Evolutionary conservation across 2,113 vertebrate species (phyloP).

Genomic region (Poeciliopsis retropinna): DNA sequence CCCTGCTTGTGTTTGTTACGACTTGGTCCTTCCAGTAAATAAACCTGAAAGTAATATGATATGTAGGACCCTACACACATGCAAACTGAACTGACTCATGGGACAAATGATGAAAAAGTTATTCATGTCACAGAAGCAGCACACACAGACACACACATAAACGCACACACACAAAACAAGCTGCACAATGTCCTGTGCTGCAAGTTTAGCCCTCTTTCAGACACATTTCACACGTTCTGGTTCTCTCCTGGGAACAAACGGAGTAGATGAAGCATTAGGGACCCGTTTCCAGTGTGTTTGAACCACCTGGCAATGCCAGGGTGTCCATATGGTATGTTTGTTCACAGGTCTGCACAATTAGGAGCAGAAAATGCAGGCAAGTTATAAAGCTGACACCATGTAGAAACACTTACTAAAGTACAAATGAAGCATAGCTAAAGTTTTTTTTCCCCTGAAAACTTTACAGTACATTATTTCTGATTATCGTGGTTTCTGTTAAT

Average conservation of each 20-base stretch:
- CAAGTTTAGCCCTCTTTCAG: too few relatives aligned
- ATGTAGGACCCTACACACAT: background rate
- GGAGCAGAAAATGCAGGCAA: background rate
- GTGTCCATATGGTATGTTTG: conserved; percentile 34
- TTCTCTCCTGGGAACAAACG: too few relatives aligned
- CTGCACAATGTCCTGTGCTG: too few relatives aligned
- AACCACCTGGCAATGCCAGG: conserved; percentile 26
- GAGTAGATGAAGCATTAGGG: too few relatives aligned
- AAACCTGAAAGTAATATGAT: conserved; percentile 32
- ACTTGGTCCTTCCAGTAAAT: conserved; percentile 31
- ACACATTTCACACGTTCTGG: too few relatives aligned
- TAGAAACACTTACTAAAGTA: too few relatives aligned
- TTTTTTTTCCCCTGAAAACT: too few relatives aligned
- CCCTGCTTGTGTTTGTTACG: conserved; percentile 15
- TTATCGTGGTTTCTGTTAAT: background rate
- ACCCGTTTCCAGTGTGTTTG: conserved; percentile 19
- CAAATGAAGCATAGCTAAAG: too few relatives aligned
- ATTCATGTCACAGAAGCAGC: conserved; percentile 37
- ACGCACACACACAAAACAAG: too few relatives aligned
- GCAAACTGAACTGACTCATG: conserved; percentile 5
- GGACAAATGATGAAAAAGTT: conserved; percentile 25
- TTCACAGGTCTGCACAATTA: background rate
- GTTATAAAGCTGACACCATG: too few relatives aligned
- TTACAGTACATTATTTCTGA: too few relatives aligned
- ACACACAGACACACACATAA: too few relatives aligned